Evolutionary conservation across 2,888 invertebrate genomes (phyloP).

Genomic region (Zelleria hepariella): DNA sequence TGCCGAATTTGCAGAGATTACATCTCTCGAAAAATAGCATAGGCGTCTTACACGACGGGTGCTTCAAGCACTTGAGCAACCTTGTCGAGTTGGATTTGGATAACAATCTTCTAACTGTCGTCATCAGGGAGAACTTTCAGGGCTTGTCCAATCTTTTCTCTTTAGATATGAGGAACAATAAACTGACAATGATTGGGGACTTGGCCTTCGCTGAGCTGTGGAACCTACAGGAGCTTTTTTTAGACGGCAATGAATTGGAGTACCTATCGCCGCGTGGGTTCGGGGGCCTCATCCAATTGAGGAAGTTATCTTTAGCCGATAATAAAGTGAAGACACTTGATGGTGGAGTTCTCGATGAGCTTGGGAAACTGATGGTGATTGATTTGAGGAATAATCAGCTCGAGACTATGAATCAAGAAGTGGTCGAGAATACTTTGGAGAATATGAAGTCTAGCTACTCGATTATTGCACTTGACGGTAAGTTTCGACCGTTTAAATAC

Average conservation of each 20-base stretch:
- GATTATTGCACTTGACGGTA: conserved; percentile 83
- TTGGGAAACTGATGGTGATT: conserved; percentile 79
- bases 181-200: conserved; percentile 85
- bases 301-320: conserved; percentile 80
- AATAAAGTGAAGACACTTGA: conserved; percentile 82
- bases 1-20: conserved; percentile 81
- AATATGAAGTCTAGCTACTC: conserved; percentile 80
- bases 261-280: conserved; percentile 84
- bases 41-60: conserved; percentile 86
- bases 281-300: conserved; percentile 80
- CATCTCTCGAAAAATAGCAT: conserved; percentile 89
- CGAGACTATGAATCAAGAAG: conserved; percentile 81
- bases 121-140: conserved; percentile 83
- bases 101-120: conserved; percentile 79
- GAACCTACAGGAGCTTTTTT: conserved; percentile 78
- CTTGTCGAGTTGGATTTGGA: conserved; percentile 86
- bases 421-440: conserved; percentile 79
- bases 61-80: conserved; percentile 81
- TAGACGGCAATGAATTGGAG: conserved; percentile 80
- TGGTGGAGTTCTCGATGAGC: conserved; percentile 78
- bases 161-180: conserved; percentile 82
- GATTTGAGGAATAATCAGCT: conserved; percentile 84
- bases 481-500: no score
- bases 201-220: conserved; percentile 85
- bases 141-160: conserved; percentile 81